Evolutionary conservation across 2,113 vertebrate species (phyloP).

Genomic region (Channa argus): DNA sequence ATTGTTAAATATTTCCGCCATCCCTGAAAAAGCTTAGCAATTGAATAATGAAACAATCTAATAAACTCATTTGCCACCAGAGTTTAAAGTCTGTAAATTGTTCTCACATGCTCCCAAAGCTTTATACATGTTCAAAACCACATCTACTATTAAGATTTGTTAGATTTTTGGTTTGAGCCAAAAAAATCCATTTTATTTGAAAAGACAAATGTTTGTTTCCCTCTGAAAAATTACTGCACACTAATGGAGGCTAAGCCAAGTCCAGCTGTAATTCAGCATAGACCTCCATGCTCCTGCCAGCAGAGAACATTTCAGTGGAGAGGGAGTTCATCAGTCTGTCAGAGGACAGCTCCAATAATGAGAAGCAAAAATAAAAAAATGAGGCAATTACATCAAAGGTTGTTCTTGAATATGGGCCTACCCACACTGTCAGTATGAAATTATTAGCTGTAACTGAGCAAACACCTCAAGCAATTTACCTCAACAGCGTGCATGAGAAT

Average conservation of each 20-base stretch:
- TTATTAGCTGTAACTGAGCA: conserved; percentile 58
- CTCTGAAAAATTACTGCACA: conserved; percentile 22
- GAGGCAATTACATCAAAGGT: conserved; percentile 54
- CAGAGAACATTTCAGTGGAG: conserved; percentile 37
- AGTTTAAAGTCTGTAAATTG: too few species aligned
- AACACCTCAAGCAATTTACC: conserved; percentile 53
- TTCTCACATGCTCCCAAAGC: neutral
- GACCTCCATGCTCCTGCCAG: conserved; percentile 1
- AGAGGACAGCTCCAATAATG: conserved; percentile 40
- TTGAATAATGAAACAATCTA: too few species aligned
- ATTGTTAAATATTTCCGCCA: too few species aligned
- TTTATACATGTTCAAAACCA: neutral
- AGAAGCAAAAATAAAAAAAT: conserved; percentile 34
- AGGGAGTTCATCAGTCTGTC: conserved; percentile 52
- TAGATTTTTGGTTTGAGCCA: conserved; percentile 16
- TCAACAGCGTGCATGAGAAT: conserved; percentile 32
- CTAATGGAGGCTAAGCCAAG: conserved; percentile 3
- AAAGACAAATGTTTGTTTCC: conserved; percentile 4
- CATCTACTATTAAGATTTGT: conserved; percentile 5
- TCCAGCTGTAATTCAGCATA: conserved; percentile 29
- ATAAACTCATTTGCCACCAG: too few species aligned
- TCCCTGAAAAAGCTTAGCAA: too few species aligned
- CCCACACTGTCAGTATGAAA: conserved; percentile 68
- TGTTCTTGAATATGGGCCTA: conserved; percentile 58
- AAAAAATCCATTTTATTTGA: conserved; percentile 3